Evolutionary conservation across 2,888 invertebrate species (phyloP).

Genomic region (Leptogaster cylindrica): DNA sequence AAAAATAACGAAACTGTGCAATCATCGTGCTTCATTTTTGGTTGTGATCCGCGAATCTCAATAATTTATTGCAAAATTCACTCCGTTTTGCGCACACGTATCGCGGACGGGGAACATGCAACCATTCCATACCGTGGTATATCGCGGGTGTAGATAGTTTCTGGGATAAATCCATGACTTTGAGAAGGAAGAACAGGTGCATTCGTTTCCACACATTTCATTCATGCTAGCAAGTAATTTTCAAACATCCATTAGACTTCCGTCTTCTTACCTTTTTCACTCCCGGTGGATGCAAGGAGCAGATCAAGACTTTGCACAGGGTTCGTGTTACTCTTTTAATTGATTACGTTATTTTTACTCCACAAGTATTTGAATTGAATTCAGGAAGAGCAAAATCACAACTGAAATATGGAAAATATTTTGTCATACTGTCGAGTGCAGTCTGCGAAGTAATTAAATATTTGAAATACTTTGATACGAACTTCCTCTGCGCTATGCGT

Average conservation of each 20-base stretch:
- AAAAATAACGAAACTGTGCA: neutral
- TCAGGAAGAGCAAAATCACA: no score
- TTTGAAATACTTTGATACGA: no score
- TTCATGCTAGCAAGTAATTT: slow-evolving; percentile 24
- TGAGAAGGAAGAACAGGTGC: slow-evolving; percentile 36
- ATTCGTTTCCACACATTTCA: slow-evolving; percentile 33
- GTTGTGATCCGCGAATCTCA: neutral
- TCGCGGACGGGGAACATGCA: neutral
- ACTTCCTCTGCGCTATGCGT: no score
- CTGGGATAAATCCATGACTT: neutral
- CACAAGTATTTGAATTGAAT: no score
- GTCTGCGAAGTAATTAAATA: no score
- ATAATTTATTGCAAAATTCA: slow-evolving; percentile 3
- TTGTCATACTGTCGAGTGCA: no score
- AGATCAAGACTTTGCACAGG: no score
- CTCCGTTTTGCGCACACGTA: neutral
- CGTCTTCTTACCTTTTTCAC: slow-evolving; percentile 25
- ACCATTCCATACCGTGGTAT: neutral
- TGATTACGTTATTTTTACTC: no score
- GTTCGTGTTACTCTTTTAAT: no score
- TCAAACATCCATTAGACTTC: slow-evolving; percentile 18
- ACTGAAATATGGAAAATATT: no score
- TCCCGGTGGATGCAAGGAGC: no score
- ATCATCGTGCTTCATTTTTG: neutral
- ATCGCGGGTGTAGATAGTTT: neutral